Evolutionary conservation across 2,113 vertebrate species (phyloP).

Genomic region (Rhombomys opimus): DNA sequence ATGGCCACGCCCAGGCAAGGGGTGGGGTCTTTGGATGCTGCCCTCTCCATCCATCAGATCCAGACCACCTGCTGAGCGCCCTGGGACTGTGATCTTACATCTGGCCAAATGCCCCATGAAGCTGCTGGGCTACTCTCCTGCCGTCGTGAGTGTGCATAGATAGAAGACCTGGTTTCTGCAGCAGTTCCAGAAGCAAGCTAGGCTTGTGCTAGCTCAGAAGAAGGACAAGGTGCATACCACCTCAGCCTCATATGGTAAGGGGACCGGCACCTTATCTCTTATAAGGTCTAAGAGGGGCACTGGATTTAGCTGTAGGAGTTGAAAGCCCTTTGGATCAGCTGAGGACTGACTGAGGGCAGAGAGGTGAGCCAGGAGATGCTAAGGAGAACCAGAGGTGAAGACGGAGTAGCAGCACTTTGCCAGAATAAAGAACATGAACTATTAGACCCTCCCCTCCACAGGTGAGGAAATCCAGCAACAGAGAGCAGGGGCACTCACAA

Average conservation of each 20-base stretch:
- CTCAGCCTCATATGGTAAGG: background rate
- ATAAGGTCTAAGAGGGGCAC: background rate
- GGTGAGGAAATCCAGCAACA: background rate
- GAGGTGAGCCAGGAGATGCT: background rate
- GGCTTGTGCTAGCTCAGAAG: background rate
- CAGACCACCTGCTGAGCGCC: background rate
- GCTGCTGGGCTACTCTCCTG: background rate
- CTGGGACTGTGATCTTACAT: background rate
- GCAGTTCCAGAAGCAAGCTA: background rate
- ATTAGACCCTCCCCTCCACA: too few relatives aligned
- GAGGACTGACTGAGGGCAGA: background rate
- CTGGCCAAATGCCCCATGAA: background rate
- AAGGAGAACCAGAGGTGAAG: background rate
- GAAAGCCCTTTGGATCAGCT: background rate
- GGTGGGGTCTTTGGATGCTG: background rate
- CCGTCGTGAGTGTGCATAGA: background rate
- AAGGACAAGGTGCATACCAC: background rate
- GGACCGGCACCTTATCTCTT: background rate
- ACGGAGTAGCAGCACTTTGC: background rate
- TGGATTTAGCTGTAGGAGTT: background rate
- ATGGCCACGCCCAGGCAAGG: background rate
- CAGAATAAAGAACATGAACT: background rate
- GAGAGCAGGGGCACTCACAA: background rate
- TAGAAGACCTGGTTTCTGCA: background rate
- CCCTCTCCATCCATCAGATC: background rate